Percentiles rank a stretch among this genome's conserved stretches.
Conservation (phyloP, 2,797 vertebrate species). For the Avahi laniger region DNA sequence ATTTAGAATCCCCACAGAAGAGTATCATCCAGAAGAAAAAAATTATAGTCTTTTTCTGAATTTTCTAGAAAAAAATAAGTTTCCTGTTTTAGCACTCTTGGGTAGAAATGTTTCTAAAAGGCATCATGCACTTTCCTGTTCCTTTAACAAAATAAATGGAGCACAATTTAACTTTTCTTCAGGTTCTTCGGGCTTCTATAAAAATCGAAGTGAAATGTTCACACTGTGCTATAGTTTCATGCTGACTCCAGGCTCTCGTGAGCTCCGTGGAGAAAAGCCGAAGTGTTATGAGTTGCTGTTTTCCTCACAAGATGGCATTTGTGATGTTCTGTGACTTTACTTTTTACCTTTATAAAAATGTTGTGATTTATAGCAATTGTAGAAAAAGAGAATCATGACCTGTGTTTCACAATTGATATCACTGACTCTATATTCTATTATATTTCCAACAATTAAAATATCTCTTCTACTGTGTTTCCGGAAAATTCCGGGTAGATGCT, state of each 20-base stretch:
- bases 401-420: background rate
- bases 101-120: slow-evolving; percentile 24
- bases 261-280: background rate
- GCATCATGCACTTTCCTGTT: background rate
- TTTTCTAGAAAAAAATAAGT: background rate
- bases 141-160: background rate
- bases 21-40: background rate
- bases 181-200: background rate
- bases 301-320: background rate
- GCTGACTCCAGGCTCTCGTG: background rate
- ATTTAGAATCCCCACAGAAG: background rate
- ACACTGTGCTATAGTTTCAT: background rate
- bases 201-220: background rate
- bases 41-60: background rate
- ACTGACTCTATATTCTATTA: background rate
- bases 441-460: background rate
- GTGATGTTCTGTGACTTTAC: background rate
- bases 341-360: background rate
- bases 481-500: background rate
- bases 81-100: background rate
- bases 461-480: background rate
- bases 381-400: background rate
- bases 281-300: no score
- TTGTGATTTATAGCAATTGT: slow-evolving; percentile 22
- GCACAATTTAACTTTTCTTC: background rate